Base-by-base conservation (phyloP, 2,113 vertebrate species). In the Charina bottae region DNA sequence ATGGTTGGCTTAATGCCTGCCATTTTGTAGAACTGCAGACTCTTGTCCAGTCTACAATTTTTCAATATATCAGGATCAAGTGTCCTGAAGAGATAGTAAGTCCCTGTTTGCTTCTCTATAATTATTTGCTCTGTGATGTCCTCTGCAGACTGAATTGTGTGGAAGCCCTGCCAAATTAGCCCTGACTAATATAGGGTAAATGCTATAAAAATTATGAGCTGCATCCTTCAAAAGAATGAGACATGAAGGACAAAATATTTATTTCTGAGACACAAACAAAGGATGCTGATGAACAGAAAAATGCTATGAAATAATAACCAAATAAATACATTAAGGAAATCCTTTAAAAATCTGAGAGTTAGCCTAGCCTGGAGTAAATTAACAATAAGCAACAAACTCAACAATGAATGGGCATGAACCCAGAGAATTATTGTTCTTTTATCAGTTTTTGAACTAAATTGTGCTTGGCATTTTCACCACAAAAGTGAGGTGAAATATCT, bases 361-460 rank as follows among this genome's bases (percentile, higher is more conserved):
- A 49, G 5, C 9, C 5, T n/a, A 46, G 56, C 87, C 21, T 64
- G 7, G 12, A 92, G 72, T 72, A 54, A 62, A 58, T 89, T 54
- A 68, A 87, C 37, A 83, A 33, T 68, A 85, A 84, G 85, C 78
- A 84, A 42, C 46, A 92, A 92, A 85, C 12, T 7, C 28, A 85
- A 85, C 49, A 13, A 85, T n/a, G 58, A 88, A 49, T 60, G 64
- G 23, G 56, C 55, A 83, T 49, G 87, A 64, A 85, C 56, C 12
- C 24, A 85, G 62, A 21, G 15, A 49, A 89, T 89, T 92, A 64
- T 42, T 42, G 24, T 62, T 85, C 49, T 89, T 92, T 92, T 89
- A 92, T 84, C 87, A 62, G 28, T 23, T 19, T 89, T 83, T 89
- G 26, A 92, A 59, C 78, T 92, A 89, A 64, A 89, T 89, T 15